A percentile compares a stretch with the other conserved stretches of the same genome.
Evolutionary conservation across 2,888 invertebrate genomes (phyloP).

Genomic region (Melanostoma scalare): DNA sequence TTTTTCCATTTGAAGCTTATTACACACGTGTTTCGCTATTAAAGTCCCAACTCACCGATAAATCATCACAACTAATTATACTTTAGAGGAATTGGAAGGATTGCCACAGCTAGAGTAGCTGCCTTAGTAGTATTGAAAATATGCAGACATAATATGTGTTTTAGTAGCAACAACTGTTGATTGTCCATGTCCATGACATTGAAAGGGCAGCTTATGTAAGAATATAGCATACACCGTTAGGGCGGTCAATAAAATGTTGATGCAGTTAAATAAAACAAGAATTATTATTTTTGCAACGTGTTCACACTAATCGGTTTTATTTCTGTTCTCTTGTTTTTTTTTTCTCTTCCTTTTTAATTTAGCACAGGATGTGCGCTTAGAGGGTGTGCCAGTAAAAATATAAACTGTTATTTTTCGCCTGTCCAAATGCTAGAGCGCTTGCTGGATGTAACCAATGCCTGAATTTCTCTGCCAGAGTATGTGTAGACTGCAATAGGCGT

Average conservation of each 20-base stretch:
- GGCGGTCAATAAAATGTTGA: slow-evolving; percentile 61
- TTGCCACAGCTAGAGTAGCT: too few relatives aligned
- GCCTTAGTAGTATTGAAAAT: background rate
- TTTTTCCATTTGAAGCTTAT: too few relatives aligned
- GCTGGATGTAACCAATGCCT: slow-evolving; percentile 49
- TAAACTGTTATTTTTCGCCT: background rate
- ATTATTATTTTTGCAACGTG: slow-evolving; percentile 4
- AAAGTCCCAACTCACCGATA: too few relatives aligned
- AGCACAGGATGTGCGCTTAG: slow-evolving; percentile 61
- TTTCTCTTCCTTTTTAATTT: slow-evolving; percentile 39
- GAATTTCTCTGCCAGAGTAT: slow-evolving; percentile 38
- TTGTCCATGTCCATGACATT: slow-evolving; percentile 61
- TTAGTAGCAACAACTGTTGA: slow-evolving; percentile 24
- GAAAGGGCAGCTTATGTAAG: slow-evolving; percentile 38
- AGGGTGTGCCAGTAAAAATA: slow-evolving; percentile 46
- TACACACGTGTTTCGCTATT: too few relatives aligned
- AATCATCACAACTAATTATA: too few relatives aligned
- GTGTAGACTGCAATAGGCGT: slow-evolving; percentile 40
- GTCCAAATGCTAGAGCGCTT: slow-evolving; percentile 34
- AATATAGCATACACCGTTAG: slow-evolving; percentile 49
- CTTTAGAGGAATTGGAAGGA: too few relatives aligned
- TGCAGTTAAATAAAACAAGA: slow-evolving; percentile 38
- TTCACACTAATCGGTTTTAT: slow-evolving; percentile 37
- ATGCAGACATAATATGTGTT: slow-evolving; percentile 7
- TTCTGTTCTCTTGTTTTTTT: slow-evolving; percentile 45